Evolutionary conservation across 2,797 vertebrate genomes (phyloP).

Genomic region (Myoxocephalus aenaeus): DNA sequence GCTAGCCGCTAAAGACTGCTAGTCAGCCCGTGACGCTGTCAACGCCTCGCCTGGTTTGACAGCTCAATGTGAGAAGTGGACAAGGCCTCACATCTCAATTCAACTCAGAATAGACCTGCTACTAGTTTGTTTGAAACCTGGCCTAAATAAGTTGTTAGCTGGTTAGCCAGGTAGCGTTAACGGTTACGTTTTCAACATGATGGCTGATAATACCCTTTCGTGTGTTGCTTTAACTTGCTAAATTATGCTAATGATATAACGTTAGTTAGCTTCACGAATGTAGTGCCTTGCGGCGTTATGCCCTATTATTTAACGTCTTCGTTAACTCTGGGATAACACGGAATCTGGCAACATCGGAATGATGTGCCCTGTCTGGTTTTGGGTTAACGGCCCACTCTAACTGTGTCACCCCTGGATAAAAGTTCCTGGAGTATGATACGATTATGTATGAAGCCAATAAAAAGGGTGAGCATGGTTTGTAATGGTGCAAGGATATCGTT

Average conservation of each 20-base stretch:
- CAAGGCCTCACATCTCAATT: constrained; percentile 37
- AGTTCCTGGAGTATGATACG: not conserved
- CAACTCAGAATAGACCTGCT: not conserved
- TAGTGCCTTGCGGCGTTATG: not conserved
- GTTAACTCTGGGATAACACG: not conserved
- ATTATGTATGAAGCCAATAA: not conserved
- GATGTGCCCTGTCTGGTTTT: constrained; percentile 23
- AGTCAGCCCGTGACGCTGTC: constrained; percentile 72
- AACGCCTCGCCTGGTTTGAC: constrained; percentile 71
- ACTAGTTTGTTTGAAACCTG: not conserved
- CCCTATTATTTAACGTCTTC: not conserved
- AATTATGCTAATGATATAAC: not conserved
- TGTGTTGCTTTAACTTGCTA: not conserved
- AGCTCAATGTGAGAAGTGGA: constrained; percentile 58
- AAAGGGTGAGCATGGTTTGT: not conserved
- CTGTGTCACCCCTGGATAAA: constrained; percentile 39
- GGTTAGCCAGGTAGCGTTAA: constrained; percentile 4
- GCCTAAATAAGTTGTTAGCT: not conserved
- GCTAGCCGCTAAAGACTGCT: constrained; percentile 50
- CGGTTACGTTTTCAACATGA: not conserved
- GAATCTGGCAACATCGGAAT: not conserved
- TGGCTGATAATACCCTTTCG: constrained; percentile 15
- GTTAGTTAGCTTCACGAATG: not conserved
- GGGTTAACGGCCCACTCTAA: constrained; percentile 66
- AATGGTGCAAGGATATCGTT: not conserved